Conservation (phyloP, 2,797 vertebrate genomes). For the Simalia tracyae region DNA sequence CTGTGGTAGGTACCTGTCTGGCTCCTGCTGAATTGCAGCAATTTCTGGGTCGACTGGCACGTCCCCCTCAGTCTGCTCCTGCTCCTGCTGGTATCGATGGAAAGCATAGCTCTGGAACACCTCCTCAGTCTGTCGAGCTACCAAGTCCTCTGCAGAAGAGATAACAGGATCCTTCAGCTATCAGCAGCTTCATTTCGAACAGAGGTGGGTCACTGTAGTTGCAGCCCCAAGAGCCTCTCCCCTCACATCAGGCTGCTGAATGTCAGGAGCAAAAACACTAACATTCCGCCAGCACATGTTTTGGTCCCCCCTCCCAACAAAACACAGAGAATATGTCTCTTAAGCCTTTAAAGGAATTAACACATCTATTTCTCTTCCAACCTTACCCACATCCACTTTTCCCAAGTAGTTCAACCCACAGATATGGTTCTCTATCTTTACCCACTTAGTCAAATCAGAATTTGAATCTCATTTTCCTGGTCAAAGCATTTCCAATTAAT, state of each 20-base stretch:
- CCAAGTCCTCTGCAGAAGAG: constrained; percentile 68
- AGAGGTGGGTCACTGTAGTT: neutral
- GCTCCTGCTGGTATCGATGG: constrained; percentile 73
- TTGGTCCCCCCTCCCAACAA: neutral
- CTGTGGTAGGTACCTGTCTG: constrained; percentile 58
- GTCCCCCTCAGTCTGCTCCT: constrained; percentile 62
- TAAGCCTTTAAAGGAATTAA: neutral
- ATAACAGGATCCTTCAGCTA: neutral
- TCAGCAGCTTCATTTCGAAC: neutral
- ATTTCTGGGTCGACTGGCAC: constrained; percentile 73
- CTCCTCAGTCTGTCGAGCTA: constrained; percentile 70
- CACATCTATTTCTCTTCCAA: neutral
- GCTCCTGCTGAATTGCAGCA: constrained; percentile 57
- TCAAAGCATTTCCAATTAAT: neutral
- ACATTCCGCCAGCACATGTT: neutral
- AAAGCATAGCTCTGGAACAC: constrained; percentile 77
- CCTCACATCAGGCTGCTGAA: neutral
- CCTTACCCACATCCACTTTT: neutral
- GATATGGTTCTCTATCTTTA: neutral
- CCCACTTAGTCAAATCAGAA: neutral
- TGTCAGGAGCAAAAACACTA: neutral
- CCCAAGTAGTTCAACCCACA: neutral
- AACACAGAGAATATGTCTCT: neutral
- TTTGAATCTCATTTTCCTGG: neutral
- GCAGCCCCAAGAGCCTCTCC: neutral